Conservation (phyloP, 1,140 invertebrate species). For the Paralvinella palmiformis region DNA sequence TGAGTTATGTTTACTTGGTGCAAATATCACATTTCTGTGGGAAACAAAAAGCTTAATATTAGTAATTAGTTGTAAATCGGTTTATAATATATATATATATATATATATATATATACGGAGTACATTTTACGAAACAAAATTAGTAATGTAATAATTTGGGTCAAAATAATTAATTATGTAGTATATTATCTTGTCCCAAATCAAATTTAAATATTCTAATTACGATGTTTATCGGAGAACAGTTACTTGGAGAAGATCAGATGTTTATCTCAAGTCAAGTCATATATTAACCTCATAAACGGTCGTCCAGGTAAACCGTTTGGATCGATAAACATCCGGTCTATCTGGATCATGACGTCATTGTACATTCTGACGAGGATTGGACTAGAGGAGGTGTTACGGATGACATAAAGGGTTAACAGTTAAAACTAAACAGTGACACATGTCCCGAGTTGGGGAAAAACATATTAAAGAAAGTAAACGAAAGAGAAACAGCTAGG, state of each 20-base stretch:
- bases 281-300: conserved; percentile 14
- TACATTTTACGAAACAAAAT: background rate
- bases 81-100: conserved; percentile 8
- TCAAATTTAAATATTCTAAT: background rate
- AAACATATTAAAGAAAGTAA: background rate
- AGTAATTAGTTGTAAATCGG: background rate
- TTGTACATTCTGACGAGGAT: conserved; percentile 20
- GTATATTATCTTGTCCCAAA: background rate
- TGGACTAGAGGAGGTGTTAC: background rate
- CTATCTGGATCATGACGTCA: conserved; percentile 27
- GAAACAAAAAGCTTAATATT: background rate
- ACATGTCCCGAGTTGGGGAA: background rate
- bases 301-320: conserved; percentile 22
- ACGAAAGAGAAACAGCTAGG: background rate
- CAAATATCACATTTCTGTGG: conserved; percentile 49
- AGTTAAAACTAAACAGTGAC: background rate
- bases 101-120: conserved; percentile 3
- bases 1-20: conserved; percentile 42
- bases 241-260: background rate
- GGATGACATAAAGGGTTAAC: too few species aligned
- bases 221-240: background rate
- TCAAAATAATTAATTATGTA: background rate
- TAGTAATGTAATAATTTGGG: background rate
- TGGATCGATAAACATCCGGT: conserved; percentile 27
- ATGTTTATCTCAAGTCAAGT: background rate